A percentile compares a stretch with the other conserved stretches of the same genome.
These are phyloP conservation scores for Anastrepha ludens DNA, from an alignment of 1,140 invertebrate genomes.

Conservation along the genomic window DNA sequence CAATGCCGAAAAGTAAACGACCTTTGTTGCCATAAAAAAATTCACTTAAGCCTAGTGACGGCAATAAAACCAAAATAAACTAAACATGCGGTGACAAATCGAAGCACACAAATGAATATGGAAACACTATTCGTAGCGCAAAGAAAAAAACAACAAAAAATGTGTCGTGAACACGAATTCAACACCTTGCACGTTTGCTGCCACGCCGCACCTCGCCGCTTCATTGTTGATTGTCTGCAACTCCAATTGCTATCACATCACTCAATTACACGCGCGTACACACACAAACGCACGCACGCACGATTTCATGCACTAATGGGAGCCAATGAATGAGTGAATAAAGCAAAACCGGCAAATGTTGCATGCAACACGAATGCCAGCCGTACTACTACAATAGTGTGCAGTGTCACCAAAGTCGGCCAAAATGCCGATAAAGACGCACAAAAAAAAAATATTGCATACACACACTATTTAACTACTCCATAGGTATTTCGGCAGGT, in stretches of 20 bases:
- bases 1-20: slow-evolving; percentile 58
- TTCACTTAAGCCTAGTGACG: neutral
- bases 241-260: slow-evolving; percentile 17
- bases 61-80: slow-evolving; percentile 41
- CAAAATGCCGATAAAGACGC: slow-evolving; percentile 26
- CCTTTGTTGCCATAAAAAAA: slow-evolving; percentile 57
- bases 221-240: neutral
- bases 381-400: neutral
- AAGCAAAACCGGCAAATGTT: slow-evolving; percentile 47
- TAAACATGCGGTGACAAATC: slow-evolving; percentile 42
- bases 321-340: slow-evolving; percentile 6
- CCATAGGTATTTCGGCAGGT: neutral
- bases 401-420: slow-evolving; percentile 19
- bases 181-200: slow-evolving; percentile 12
- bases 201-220: neutral
- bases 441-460: neutral
- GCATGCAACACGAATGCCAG: slow-evolving; percentile 40
- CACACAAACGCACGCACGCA: neutral
- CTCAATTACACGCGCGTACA: neutral
- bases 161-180: slow-evolving; percentile 23
- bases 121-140: neutral
- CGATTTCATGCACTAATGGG: slow-evolving; percentile 37
- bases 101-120: slow-evolving; percentile 41
- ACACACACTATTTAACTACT: neutral
- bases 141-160: neutral